Conservation (phyloP, 2,888 invertebrate genomes). For the Drosophila antonietae region DNA sequence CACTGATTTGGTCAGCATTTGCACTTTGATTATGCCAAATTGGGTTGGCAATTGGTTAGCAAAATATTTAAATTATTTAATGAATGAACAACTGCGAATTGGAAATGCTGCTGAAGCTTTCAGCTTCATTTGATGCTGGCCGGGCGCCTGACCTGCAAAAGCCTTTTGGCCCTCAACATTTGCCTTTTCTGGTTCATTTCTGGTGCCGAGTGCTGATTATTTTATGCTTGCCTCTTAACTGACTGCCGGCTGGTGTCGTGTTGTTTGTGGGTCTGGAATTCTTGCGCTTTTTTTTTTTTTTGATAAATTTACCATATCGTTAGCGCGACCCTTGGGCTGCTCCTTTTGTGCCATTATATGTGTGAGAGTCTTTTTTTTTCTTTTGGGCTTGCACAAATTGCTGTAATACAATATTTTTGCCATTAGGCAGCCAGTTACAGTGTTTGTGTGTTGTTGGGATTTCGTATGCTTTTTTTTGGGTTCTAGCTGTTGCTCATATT, state of each 20-base stretch:
- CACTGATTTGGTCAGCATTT: conserved; percentile 25
- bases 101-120: conserved; percentile 12
- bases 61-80: conserved; percentile 50
- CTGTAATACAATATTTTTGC: conserved; percentile 79
- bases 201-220: conserved; percentile 68
- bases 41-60: conserved; percentile 12
- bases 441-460: conserved; percentile 36
- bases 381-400: conserved; percentile 57
- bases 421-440: conserved; percentile 71
- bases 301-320: conserved; percentile 80
- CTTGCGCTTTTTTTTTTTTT: conserved; percentile 46
- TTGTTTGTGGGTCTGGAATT: conserved; percentile 33
- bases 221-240: conserved; percentile 61
- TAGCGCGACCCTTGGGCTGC: conserved; percentile 71
- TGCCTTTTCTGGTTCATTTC: conserved; percentile 59
- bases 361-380: conserved; percentile 19
- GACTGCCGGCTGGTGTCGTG: conserved; percentile 59
- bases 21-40: conserved; percentile 57
- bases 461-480: conserved; percentile 8
- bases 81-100: conserved; percentile 21
- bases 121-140: conserved; percentile 27
- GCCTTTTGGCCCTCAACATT: conserved; percentile 73
- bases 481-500: conserved; percentile 26
- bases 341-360: conserved; percentile 39
- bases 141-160: conserved; percentile 61